Percentiles rank a stretch among this genome's conserved stretches.
These are phyloP conservation scores for Camponotus floridanus DNA, from an alignment of 1,140 invertebrate species.

Conservation along the genomic window DNA sequence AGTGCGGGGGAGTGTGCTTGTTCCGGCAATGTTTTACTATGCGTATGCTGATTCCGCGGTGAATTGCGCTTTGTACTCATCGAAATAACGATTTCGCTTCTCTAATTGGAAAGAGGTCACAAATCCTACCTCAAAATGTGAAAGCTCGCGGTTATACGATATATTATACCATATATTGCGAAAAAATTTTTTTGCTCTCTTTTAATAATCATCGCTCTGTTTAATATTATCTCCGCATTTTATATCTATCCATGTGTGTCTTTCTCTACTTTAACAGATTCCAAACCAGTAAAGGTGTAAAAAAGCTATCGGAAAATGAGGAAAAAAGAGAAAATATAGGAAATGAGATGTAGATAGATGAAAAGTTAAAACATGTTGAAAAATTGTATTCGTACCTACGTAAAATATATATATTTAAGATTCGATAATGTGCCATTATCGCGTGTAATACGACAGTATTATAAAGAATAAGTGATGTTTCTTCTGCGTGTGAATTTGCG, in stretches of 20 bases:
- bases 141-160: neutral
- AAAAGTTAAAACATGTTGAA: constrained; percentile 60
- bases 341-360: constrained; percentile 35
- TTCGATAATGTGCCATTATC: constrained; percentile 80
- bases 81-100: constrained; percentile 62
- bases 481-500: constrained; percentile 68
- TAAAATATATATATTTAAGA: constrained; percentile 68
- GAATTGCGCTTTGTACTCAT: constrained; percentile 63
- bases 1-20: constrained; percentile 75
- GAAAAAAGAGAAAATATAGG: constrained; percentile 14
- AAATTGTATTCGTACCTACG: constrained; percentile 70
- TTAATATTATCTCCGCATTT: constrained; percentile 36
- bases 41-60: constrained; percentile 27
- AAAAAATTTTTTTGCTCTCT: constrained; percentile 24
- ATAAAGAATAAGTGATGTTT: constrained; percentile 82
- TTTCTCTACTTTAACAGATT: constrained; percentile 38
- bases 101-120: constrained; percentile 61
- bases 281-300: neutral
- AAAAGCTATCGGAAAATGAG: constrained; percentile 8
- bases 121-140: constrained; percentile 44
- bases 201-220: constrained; percentile 30
- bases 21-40: constrained; percentile 60
- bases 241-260: neutral
- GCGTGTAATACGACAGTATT: constrained; percentile 80
- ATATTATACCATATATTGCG: constrained; percentile 3